A percentile compares a stretch with the other conserved stretches of the same genome.
phyloP scores from a whole-genome alignment of 2,113 vertebrate genomes.

The Meriones unguiculatus region DNA sequence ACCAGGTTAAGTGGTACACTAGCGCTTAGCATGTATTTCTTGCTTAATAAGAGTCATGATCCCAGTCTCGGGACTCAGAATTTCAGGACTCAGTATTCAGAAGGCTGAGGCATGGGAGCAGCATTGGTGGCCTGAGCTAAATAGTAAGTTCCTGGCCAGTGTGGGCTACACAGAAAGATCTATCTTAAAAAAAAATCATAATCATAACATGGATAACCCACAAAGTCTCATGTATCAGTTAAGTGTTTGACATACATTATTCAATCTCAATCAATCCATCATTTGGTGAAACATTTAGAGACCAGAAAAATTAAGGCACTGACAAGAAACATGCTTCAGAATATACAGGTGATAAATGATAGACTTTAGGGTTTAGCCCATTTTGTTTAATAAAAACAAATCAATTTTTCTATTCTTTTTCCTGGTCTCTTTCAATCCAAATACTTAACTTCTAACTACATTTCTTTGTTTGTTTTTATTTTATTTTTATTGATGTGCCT shows the following conservation, averaged over 20 bases:
- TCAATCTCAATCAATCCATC: not conserved
- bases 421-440: not conserved
- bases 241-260: not conserved
- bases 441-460: not conserved
- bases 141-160: not conserved
- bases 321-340: slow-evolving; percentile 5
- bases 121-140: not conserved
- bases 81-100: not conserved
- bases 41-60: slow-evolving; percentile 16
- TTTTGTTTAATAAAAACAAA: slow-evolving; percentile 1
- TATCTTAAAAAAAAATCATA: not conserved
- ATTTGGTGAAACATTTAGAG: slow-evolving; percentile 34
- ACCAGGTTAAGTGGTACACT: not conserved
- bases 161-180: not conserved
- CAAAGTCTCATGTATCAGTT: not conserved
- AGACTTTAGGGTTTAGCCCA: slow-evolving; percentile 1
- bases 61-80: not conserved
- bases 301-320: not conserved
- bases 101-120: not conserved
- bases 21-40: not conserved
- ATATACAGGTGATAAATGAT: not conserved
- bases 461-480: not conserved
- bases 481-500: not conserved
- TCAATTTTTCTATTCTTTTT: not conserved
- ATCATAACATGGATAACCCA: not conserved